Evolutionary conservation across 2,888 invertebrate species (phyloP).

Genomic region (Oxystoma pomonae): DNA sequence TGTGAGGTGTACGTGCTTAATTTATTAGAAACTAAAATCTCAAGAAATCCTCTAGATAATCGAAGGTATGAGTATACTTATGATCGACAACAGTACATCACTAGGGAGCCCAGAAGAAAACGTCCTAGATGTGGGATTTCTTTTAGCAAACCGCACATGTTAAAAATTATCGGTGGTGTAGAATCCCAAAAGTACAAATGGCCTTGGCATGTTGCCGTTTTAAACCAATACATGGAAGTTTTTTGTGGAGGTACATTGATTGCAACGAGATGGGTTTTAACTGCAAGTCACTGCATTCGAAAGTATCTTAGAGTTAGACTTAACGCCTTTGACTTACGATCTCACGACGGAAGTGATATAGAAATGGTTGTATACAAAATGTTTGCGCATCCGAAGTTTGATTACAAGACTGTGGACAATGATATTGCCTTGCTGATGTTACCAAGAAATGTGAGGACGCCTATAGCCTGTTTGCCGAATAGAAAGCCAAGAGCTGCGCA

Average conservation of each 20-base stretch:
- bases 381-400: slow-evolving; percentile 79
- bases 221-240: slow-evolving; percentile 77
- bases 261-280: slow-evolving; percentile 77
- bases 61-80: slow-evolving; percentile 28
- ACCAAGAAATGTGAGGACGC: slow-evolving; percentile 44
- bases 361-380: slow-evolving; percentile 71
- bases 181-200: slow-evolving; percentile 78
- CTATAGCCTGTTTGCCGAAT: slow-evolving; percentile 72
- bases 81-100: slow-evolving; percentile 24
- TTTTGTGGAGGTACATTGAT: slow-evolving; percentile 87
- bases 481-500: slow-evolving; percentile 61
- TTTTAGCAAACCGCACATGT: slow-evolving; percentile 48
- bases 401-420: slow-evolving; percentile 85
- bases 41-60: slow-evolving; percentile 15
- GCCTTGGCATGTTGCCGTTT: slow-evolving; percentile 93
- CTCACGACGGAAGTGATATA: slow-evolving; percentile 70
- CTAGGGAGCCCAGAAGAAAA: slow-evolving; percentile 23
- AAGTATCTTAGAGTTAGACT: slow-evolving; percentile 73
- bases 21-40: slow-evolving; percentile 40
- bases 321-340: slow-evolving; percentile 78
- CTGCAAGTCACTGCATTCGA: slow-evolving; percentile 83
- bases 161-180: slow-evolving; percentile 83
- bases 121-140: slow-evolving; percentile 37
- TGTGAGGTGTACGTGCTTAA: slow-evolving; percentile 67
- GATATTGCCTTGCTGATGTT: slow-evolving; percentile 83